phyloP scores from a whole-genome alignment of 2,113 vertebrate species.

The Phainopepla nitens region DNA sequence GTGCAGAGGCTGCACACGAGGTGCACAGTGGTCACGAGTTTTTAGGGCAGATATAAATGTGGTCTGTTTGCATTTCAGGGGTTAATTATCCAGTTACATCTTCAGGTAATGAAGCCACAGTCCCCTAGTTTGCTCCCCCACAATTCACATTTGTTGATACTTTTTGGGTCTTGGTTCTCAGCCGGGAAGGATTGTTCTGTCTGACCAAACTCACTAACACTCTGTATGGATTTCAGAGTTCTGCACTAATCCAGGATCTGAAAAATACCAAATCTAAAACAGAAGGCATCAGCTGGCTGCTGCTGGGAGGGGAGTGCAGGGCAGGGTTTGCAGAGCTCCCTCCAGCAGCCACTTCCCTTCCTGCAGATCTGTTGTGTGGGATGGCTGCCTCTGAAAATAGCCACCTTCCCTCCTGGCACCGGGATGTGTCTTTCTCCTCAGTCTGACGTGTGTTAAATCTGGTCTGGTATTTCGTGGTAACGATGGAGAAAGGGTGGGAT shows the following conservation, averaged over 20 bases:
- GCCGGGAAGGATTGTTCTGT: background rate
- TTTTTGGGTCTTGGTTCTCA: background rate
- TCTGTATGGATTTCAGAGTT: background rate
- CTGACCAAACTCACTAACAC: too few species aligned
- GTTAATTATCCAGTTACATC: background rate
- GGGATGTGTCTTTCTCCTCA: background rate
- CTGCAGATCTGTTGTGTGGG: conserved; percentile 16
- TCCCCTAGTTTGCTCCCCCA: background rate
- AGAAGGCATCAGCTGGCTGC: too few species aligned
- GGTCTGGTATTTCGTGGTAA: background rate
- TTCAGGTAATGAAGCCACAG: background rate
- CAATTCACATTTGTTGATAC: too few species aligned
- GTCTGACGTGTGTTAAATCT: background rate
- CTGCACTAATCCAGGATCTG: background rate
- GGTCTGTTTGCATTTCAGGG: background rate
- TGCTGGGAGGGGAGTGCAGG: background rate
- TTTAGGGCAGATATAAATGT: rapidly evolving
- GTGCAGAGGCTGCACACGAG: background rate
- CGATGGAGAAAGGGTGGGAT: background rate
- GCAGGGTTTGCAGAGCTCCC: background rate
- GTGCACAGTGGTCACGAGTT: background rate
- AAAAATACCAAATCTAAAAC: too few species aligned
- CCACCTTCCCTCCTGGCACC: background rate
- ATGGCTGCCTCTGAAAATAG: conserved; percentile 36
- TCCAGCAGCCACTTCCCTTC: background rate